A percentile compares a stretch with the other conserved stretches of the same genome.
These are phyloP conservation scores for Neogobius melanostomus DNA, from an alignment of 2,113 vertebrate genomes.

Conservation along the genomic window DNA sequence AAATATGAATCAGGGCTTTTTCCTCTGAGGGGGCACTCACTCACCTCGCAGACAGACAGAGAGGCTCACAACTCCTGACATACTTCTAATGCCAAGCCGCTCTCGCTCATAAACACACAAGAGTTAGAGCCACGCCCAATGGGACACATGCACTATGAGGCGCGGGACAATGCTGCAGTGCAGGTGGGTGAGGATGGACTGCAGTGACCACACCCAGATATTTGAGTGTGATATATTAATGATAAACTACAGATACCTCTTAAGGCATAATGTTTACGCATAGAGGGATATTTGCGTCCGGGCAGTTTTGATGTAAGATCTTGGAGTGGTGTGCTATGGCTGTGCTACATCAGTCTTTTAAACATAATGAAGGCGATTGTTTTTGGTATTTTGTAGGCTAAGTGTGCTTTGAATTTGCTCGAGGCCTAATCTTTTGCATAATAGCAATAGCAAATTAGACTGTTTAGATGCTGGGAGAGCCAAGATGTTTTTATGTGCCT, in stretches of 20 bases:
- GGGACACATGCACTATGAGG: constrained; percentile 15
- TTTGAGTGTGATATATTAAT: neutral
- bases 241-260: neutral
- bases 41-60: neutral
- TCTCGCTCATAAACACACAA: neutral
- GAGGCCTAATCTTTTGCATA: too few relatives aligned
- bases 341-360: too few relatives aligned
- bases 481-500: neutral
- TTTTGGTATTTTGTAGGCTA: too few relatives aligned
- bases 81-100: constrained; percentile 9
- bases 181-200: constrained; percentile 42
- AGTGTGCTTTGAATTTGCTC: too few relatives aligned
- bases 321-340: too few relatives aligned
- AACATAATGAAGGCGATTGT: too few relatives aligned
- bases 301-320: too few relatives aligned
- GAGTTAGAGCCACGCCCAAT: neutral
- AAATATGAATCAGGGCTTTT: constrained; percentile 64
- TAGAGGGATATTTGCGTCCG: neutral
- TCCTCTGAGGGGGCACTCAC: constrained; percentile 3
- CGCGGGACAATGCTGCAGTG: constrained; percentile 63
- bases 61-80: constrained; percentile 4
- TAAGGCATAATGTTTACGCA: neutral
- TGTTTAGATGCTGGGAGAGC: too few relatives aligned
- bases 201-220: constrained; percentile 57
- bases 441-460: too few relatives aligned